A percentile compares a stretch with the other conserved stretches of the same genome.
Conservation (phyloP, 2,113 vertebrate genomes). For the Vulpes ferrilata region DNA sequence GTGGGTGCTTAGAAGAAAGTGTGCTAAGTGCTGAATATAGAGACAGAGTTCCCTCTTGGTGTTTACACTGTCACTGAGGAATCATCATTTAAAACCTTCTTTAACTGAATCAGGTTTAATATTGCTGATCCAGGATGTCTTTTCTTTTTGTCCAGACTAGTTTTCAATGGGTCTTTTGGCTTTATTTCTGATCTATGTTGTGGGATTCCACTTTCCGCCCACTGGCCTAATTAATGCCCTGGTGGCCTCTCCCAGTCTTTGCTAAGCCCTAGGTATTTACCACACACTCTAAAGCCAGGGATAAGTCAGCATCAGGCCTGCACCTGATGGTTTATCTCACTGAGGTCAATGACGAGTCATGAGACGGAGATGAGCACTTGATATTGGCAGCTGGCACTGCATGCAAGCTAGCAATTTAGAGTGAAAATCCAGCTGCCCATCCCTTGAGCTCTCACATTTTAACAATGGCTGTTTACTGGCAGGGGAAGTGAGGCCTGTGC, state of each 20-base stretch:
- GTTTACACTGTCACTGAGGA: not conserved
- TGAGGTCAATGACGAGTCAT: not conserved
- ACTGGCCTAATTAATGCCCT: not conserved
- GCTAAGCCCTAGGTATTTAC: slow-evolving; percentile 48
- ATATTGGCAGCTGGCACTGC: slow-evolving; percentile 1
- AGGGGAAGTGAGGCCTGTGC: not conserved
- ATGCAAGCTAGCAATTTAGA: slow-evolving; percentile 18
- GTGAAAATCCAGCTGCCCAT: slow-evolving; percentile 44
- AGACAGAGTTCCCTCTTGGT: not conserved
- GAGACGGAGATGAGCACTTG: not conserved
- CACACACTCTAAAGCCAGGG: not conserved
- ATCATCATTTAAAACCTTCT: slow-evolving; percentile 31
- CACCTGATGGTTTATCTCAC: not conserved
- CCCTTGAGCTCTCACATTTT: not conserved
- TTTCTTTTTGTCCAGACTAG: slow-evolving; percentile 11
- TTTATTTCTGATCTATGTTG: slow-evolving; percentile 53
- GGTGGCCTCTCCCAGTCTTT: not conserved
- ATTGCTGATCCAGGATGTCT: not conserved
- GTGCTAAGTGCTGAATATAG: not conserved
- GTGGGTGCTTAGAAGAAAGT: not conserved
- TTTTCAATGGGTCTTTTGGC: not conserved
- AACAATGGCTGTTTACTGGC: slow-evolving; percentile 56
- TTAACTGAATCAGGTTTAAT: slow-evolving; percentile 34
- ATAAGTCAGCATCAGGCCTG: slow-evolving; percentile 23
- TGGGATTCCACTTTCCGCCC: slow-evolving; percentile 47